A percentile compares a stretch with the other conserved stretches of the same genome.
Conservation (phyloP, 2,888 invertebrate genomes). For the Ennomos erosarius region DNA sequence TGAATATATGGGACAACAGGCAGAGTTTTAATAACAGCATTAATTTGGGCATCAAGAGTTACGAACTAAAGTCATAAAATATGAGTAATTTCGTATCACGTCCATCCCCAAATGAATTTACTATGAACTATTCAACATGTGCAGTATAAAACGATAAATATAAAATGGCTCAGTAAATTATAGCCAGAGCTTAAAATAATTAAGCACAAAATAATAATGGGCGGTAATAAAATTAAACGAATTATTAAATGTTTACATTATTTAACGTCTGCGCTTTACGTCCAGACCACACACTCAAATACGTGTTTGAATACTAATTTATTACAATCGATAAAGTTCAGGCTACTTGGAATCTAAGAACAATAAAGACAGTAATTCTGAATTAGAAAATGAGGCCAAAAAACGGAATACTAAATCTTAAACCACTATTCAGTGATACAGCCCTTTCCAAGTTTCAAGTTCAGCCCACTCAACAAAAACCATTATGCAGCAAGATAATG, state of each 20-base stretch:
- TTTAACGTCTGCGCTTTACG: slow-evolving; percentile 30
- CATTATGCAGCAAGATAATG: too few species aligned
- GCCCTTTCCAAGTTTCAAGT: too few species aligned
- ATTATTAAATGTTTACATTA: slow-evolving; percentile 35
- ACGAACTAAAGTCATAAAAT: background rate
- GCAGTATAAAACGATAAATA: slow-evolving; percentile 11
- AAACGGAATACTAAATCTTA: too few species aligned
- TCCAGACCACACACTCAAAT: slow-evolving; percentile 37
- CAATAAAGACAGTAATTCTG: background rate
- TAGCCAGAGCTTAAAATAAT: slow-evolving; percentile 9
- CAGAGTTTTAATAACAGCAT: too few species aligned
- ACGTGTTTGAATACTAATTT: slow-evolving; percentile 19
- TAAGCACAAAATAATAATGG: slow-evolving; percentile 10
- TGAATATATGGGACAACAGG: too few species aligned
- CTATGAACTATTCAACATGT: slow-evolving; percentile 1
- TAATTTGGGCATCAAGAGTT: too few species aligned
- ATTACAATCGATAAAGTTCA: background rate
- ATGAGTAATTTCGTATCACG: background rate
- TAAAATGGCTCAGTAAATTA: slow-evolving; percentile 9
- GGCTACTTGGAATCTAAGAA: too few species aligned
- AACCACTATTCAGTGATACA: too few species aligned
- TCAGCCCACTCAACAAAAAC: too few species aligned
- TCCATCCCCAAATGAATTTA: slow-evolving; percentile 2
- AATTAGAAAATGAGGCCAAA: too few species aligned
- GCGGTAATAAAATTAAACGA: slow-evolving; percentile 18